Conservation (phyloP, 2,797 vertebrate genomes). For the Leuciscus waleckii region DNA sequence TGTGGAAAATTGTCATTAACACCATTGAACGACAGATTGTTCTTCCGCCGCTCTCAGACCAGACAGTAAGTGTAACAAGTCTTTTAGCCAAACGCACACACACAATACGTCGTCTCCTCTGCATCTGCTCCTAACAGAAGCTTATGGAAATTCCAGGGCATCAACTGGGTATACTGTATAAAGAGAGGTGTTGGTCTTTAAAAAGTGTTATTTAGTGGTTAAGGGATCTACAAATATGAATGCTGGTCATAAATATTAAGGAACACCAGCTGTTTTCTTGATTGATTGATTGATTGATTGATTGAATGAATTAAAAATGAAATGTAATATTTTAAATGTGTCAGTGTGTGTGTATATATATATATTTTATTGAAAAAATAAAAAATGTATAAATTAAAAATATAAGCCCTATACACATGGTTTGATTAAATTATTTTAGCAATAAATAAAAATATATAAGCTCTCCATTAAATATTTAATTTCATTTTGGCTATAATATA, state of each 20-base stretch:
- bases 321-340: too few relatives aligned
- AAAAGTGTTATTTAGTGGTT: neutral
- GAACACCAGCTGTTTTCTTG: neutral
- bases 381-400: too few relatives aligned
- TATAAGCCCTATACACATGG: too few relatives aligned
- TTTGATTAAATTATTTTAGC: too few relatives aligned
- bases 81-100: neutral
- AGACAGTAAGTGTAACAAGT: conserved; percentile 82
- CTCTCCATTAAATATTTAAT: too few relatives aligned
- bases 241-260: neutral
- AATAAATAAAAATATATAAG: too few relatives aligned
- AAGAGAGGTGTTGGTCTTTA: too few relatives aligned
- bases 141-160: neutral
- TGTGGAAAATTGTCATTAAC: conserved; percentile 97
- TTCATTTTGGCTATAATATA: too few relatives aligned
- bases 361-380: too few relatives aligned
- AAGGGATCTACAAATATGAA: neutral
- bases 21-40: conserved; percentile 96
- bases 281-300: neutral
- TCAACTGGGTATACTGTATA: neutral
- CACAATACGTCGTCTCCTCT: neutral
- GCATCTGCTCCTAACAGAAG: conserved; percentile 29
- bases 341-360: too few relatives aligned
- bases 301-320: too few relatives aligned
- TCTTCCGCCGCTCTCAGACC: conserved; percentile 92